Conservation (phyloP, 2,113 vertebrate genomes). For the Scolopax mira region DNA sequence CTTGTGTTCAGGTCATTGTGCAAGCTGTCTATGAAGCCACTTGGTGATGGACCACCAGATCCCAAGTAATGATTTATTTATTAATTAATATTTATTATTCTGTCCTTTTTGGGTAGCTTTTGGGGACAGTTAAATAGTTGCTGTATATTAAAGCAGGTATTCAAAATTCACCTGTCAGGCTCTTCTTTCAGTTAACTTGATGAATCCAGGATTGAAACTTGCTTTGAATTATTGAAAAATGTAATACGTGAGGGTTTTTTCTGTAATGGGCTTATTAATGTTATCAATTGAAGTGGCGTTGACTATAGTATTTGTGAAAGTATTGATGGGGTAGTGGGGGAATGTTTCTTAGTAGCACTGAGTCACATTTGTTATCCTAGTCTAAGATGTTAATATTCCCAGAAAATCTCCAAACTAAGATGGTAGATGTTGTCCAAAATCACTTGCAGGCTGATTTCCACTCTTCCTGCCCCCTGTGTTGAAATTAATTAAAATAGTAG, state of each 20-base stretch:
- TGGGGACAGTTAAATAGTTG: neutral
- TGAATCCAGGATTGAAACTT: neutral
- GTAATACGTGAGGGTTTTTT: neutral
- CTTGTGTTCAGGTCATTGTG: constrained; percentile 95
- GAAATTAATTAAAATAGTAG: neutral
- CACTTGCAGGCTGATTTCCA: neutral
- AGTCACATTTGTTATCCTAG: neutral
- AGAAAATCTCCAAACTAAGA: neutral
- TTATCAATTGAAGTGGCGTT: neutral
- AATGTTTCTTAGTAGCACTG: neutral
- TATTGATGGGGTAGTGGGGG: neutral
- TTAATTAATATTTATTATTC: neutral
- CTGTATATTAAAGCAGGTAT: neutral
- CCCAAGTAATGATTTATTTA: constrained; percentile 93
- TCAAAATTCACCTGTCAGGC: neutral
- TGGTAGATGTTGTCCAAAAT: neutral
- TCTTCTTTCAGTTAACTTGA: neutral
- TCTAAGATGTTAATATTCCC: neutral
- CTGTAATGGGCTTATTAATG: neutral
- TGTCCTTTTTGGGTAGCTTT: neutral
- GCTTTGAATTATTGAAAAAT: neutral
- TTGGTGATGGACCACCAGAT: constrained; percentile 97
- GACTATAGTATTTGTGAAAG: neutral
- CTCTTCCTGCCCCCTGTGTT: accelerated
- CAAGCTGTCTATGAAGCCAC: constrained; percentile 97